Evolutionary conservation across 2,888 invertebrate species (phyloP), one percentile per base, ranked within the genome.

Genomic region (Muschampia plurimacula): DNA sequence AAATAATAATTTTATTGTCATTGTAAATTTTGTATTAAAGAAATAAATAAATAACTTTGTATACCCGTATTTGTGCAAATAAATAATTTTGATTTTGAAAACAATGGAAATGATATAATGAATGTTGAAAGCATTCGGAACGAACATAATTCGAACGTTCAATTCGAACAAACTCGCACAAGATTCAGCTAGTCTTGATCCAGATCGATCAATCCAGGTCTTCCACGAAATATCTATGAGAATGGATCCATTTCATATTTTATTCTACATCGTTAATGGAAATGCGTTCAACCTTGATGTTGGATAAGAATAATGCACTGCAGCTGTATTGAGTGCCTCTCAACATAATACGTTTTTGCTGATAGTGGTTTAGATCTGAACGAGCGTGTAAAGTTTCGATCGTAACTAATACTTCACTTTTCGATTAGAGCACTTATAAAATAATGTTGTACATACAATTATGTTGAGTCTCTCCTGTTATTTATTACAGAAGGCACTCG

Each of bases 201-300:
- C 28, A 7, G 12, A 71, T 13, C 32, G 70, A 65, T 46, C 46
- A 12, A 66, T 22, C 39, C 66, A 66, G 59, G 13, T 64, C 52
- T 71, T 71, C 71, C 49, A 66, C 59, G 46, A 71, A 71, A 60
- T 44, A 49, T 12, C 60, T 60, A 52, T 66, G 49, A 59, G 46
- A 49, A 60, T 71, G 60, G 71, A 71, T 71, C 39, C 28, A 64
- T 71, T 60, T 66, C 59, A 62, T 69, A 64, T 66, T 22, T n/a
- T 39, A 36, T 60, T 55, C n/a, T 39, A 59, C 44, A 63, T 57
- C 59, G 55, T 49, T 67, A 77, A 80, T 82, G 78, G 76, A 87
- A 89, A 87, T 86, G 84, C 85, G 86, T 84, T 79, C 78, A 86
- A 82, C 89, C 89, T 89, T 89, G 86, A 77, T 76, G 80, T 77